These are phyloP conservation scores for Antigone vipio DNA, from an alignment of 2,113 vertebrate species.

Conservation along the genomic window DNA sequence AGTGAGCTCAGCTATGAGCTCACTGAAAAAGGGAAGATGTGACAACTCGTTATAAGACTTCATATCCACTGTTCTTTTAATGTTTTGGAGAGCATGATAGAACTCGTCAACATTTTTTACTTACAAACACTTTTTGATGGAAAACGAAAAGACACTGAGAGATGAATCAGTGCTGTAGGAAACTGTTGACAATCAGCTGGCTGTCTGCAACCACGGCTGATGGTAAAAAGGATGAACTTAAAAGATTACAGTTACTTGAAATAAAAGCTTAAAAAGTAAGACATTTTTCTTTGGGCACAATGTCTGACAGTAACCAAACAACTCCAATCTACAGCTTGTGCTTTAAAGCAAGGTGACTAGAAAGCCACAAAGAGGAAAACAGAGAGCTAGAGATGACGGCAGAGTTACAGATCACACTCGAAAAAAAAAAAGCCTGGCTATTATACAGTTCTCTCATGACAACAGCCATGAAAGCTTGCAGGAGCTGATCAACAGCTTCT, in stretches of 20 bases:
- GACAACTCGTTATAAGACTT: background rate
- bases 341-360: slow-evolving; percentile 6
- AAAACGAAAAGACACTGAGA: background rate
- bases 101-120: background rate
- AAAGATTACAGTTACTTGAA: slow-evolving; percentile 1
- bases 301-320: background rate
- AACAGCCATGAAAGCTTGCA: background rate
- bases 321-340: background rate
- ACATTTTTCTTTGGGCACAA: background rate
- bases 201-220: background rate
- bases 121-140: background rate
- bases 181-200: background rate
- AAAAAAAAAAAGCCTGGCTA: background rate
- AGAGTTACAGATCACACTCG: background rate
- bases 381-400: background rate
- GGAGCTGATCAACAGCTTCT: background rate
- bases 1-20: background rate
- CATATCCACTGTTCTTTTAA: background rate
- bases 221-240: background rate
- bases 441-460: background rate
- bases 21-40: background rate
- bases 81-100: background rate
- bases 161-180: slow-evolving; percentile 5
- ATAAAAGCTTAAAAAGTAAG: background rate
- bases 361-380: background rate